Conservation (phyloP, 2,888 invertebrate species). For the Ophion ellenae region DNA sequence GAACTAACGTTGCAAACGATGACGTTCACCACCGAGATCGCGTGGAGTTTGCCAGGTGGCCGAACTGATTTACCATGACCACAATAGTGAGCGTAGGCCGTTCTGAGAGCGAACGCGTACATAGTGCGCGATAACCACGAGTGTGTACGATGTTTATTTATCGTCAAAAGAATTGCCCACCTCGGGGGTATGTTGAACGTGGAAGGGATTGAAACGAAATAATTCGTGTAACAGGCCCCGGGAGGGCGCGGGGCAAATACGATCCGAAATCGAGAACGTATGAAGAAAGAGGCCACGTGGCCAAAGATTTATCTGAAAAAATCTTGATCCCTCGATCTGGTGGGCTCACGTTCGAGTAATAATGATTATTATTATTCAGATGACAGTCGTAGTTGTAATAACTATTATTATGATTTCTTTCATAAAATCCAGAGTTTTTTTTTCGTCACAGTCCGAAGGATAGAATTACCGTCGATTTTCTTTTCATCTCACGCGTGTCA, state of each 20-base stretch:
- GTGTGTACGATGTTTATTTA: slow-evolving; percentile 70
- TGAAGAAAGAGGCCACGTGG: slow-evolving; percentile 11
- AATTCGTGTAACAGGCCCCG: slow-evolving; percentile 5
- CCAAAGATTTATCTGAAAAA: slow-evolving; percentile 1
- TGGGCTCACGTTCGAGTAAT: slow-evolving; percentile 10
- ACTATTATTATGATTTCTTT: slow-evolving; percentile 43
- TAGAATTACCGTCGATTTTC: slow-evolving; percentile 31
- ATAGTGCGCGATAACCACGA: slow-evolving; percentile 16
- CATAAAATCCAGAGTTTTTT: slow-evolving; percentile 40
- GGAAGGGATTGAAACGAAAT: slow-evolving; percentile 2
- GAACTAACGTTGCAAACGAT: slow-evolving; percentile 42
- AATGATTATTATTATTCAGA: slow-evolving; percentile 17
- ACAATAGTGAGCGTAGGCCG: slow-evolving; percentile 76
- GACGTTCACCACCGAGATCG: slow-evolving; percentile 62
- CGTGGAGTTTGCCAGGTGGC: slow-evolving; percentile 75
- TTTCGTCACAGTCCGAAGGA: slow-evolving; percentile 13
- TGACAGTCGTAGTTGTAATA: not conserved
- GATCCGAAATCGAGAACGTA: slow-evolving; percentile 28
- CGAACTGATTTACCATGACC: slow-evolving; percentile 77
- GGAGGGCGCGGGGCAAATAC: not conserved
- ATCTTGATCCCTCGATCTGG: slow-evolving; percentile 34
- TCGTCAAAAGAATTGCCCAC: slow-evolving; percentile 66
- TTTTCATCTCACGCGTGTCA: slow-evolving; percentile 38
- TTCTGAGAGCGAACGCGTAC: slow-evolving; percentile 38
- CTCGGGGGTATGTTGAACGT: slow-evolving; percentile 44